phyloP scores from a whole-genome alignment of 2,113 vertebrate genomes.

The Seriola aureovittata region DNA sequence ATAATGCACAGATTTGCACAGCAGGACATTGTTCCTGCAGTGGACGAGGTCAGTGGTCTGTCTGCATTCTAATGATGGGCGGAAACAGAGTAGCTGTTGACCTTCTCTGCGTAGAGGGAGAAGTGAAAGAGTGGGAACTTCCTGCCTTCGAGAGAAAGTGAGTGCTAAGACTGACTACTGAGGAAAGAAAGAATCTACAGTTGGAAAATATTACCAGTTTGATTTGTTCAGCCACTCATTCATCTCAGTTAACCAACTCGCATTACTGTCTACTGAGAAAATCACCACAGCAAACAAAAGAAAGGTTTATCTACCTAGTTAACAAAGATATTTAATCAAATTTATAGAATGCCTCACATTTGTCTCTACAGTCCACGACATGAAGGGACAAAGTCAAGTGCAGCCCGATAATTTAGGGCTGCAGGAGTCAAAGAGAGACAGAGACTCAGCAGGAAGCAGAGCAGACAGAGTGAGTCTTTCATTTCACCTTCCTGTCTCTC shows the following conservation, averaged over 20 bases:
- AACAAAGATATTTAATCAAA: not conserved
- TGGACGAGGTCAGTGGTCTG: not conserved
- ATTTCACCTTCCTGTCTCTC: slow-evolving; percentile 41
- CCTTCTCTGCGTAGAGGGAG: not conserved
- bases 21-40: not conserved
- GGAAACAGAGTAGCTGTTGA: not conserved
- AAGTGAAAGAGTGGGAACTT: not conserved
- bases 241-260: not conserved
- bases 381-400: no score
- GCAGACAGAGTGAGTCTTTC: slow-evolving; percentile 40
- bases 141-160: not conserved
- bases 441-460: slow-evolving; percentile 30
- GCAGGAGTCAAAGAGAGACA: slow-evolving; percentile 4
- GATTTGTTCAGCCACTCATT: not conserved
- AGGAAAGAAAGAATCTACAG: not conserved
- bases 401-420: not conserved
- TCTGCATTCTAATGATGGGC: not conserved
- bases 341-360: no score
- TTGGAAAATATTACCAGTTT: not conserved
- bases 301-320: not conserved
- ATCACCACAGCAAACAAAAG: not conserved
- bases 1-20: not conserved
- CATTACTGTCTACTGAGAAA: not conserved
- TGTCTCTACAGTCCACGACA: not conserved
- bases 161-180: not conserved